These are phyloP conservation scores for Epizoanthus ramosus DNA, from an alignment of 92 coral and sea anemone genomes.

Conservation along the genomic window DNA sequence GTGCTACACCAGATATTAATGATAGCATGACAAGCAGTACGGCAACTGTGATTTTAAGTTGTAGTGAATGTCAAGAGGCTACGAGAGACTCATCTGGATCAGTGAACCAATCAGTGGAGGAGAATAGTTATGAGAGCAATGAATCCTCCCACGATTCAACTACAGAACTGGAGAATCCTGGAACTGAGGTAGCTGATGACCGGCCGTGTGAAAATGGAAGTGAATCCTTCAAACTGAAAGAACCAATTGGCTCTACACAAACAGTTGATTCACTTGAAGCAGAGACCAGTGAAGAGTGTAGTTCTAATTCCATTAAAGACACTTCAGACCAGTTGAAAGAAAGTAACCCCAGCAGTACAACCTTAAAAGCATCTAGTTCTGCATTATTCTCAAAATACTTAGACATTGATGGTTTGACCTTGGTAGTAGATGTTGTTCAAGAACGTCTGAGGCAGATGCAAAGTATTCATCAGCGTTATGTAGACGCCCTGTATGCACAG, in stretches of 20 bases:
- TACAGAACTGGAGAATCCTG: background rate
- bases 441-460: conserved; percentile 84
- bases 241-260: background rate
- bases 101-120: conserved; percentile 16
- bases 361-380: conserved; percentile 55
- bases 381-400: conserved; percentile 70
- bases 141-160: conserved; percentile 37
- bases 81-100: conserved; percentile 30
- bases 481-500: conserved; percentile 73
- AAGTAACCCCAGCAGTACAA: conserved; percentile 35
- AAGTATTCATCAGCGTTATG: conserved; percentile 64
- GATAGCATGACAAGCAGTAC: conserved; percentile 85
- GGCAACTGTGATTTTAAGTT: conserved; percentile 74
- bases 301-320: background rate
- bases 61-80: conserved; percentile 48
- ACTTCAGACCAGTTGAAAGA: conserved; percentile 45
- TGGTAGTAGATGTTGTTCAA: conserved; percentile 77
- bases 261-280: background rate
- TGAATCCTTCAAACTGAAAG: background rate
- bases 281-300: conserved; percentile 18
- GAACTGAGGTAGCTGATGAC: background rate
- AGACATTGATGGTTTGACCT: conserved; percentile 85
- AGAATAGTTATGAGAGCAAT: conserved; percentile 7
- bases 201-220: background rate
- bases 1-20: conserved; percentile 47